phyloP scores from a whole-genome alignment of 2,797 vertebrate genomes.

The Hydrophis major region DNA sequence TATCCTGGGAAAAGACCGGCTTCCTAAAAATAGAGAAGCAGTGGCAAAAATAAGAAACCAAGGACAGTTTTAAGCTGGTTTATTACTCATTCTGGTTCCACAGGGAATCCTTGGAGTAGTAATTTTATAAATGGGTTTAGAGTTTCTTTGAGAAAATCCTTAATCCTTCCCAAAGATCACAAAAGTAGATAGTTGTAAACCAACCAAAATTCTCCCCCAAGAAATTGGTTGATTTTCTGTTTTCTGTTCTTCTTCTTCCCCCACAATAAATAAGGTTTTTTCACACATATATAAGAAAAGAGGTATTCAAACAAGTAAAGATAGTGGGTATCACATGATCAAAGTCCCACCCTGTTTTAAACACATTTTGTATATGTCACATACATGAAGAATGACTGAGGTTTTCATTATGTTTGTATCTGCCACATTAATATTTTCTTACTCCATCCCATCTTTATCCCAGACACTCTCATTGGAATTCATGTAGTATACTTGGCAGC shows the following conservation, averaged over 20 bases:
- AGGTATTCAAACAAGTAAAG: background rate
- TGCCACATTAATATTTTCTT: background rate
- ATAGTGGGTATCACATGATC: background rate
- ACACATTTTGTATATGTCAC: background rate
- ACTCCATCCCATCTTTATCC: background rate
- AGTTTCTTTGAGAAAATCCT: background rate
- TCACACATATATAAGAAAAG: background rate
- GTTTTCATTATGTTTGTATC: background rate
- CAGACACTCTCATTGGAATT: background rate
- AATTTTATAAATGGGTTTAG: background rate
- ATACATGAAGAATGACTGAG: background rate
- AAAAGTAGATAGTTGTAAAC: background rate
- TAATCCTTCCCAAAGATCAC: background rate
- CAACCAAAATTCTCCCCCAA: background rate
- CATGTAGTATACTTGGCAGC: background rate
- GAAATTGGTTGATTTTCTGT: background rate
- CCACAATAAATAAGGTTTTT: background rate
- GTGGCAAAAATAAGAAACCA: background rate
- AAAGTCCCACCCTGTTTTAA: background rate
- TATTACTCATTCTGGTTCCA: background rate
- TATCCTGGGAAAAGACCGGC: background rate
- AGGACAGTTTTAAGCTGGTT: background rate
- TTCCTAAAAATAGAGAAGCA: background rate
- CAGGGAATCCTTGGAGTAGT: background rate
- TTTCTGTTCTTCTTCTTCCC: background rate